A percentile compares a stretch with the other conserved stretches of the same genome.
Evolutionary conservation across 2,888 invertebrate genomes (phyloP).

Genomic region (Ceriagrion tenellum): DNA sequence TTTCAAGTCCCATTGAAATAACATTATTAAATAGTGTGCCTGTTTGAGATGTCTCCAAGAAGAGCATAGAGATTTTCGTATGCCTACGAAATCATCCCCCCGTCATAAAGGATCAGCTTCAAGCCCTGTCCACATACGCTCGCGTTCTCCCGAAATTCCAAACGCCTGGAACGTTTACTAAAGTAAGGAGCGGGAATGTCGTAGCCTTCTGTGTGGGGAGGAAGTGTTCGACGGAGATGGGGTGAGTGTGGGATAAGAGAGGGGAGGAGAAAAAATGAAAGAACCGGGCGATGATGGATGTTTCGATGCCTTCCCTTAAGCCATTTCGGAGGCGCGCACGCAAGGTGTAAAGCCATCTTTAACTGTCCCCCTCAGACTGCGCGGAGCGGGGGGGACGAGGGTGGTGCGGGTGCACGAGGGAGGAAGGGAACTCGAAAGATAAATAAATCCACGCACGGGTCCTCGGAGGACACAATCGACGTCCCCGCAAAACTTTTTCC

Average conservation of each 20-base stretch:
- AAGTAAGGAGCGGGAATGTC: background rate
- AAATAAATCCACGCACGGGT: background rate
- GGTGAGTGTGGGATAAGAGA: background rate
- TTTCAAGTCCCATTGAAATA: too few species aligned
- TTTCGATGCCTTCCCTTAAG: background rate
- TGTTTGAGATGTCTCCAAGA: too few species aligned
- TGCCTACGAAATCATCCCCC: too few species aligned
- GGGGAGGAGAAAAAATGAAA: background rate
- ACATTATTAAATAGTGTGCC: too few species aligned
- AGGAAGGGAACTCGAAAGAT: background rate
- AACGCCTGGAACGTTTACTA: background rate
- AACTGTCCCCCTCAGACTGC: background rate
- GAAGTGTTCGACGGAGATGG: background rate
- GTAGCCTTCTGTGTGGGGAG: background rate
- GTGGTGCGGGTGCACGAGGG: background rate
- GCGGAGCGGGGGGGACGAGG: background rate
- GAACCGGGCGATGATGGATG: background rate
- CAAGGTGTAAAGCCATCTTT: conserved; percentile 28
- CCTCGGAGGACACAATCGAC: background rate
- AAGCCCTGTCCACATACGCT: background rate
- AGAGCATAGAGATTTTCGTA: too few species aligned
- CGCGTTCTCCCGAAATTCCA: background rate
- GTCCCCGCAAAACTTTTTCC: conserved; percentile 21
- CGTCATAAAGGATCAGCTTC: too few species aligned
- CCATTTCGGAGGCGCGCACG: background rate